A percentile compares a stretch with the other conserved stretches of the same genome.
Conservation (phyloP, 1,140 invertebrate species). For the Elysia chlorotica region DNA sequence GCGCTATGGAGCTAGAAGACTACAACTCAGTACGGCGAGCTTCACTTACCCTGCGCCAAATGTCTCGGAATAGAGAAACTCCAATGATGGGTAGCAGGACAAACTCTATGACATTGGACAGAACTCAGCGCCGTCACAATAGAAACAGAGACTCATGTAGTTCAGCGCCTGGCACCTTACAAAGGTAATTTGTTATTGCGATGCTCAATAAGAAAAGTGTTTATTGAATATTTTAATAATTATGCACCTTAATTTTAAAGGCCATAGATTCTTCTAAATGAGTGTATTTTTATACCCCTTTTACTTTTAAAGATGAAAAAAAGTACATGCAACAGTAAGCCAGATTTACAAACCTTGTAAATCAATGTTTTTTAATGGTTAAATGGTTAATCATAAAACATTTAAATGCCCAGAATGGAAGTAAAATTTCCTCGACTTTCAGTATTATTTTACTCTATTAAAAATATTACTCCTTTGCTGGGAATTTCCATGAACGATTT, state of each 20-base stretch:
- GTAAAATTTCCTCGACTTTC: too few relatives aligned
- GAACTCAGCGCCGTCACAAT: background rate
- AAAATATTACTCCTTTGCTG: too few relatives aligned
- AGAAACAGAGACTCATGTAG: conserved; percentile 1
- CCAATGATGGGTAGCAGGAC: conserved; percentile 12
- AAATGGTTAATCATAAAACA: too few relatives aligned
- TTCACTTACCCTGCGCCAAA: background rate
- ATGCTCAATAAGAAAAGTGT: background rate
- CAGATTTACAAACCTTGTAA: too few relatives aligned
- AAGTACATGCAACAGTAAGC: too few relatives aligned
- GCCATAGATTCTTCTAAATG: too few relatives aligned
- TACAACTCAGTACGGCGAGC: conserved; percentile 16
- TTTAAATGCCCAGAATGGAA: too few relatives aligned
- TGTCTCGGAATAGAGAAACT: conserved; percentile 16
- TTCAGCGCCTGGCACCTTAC: conserved; percentile 14
- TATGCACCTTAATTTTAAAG: background rate
- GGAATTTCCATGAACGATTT: too few relatives aligned
- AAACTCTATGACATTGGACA: conserved; percentile 14
- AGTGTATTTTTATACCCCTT: too few relatives aligned
- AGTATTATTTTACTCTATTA: too few relatives aligned
- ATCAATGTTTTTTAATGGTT: too few relatives aligned
- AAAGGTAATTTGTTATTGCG: conserved; percentile 9
- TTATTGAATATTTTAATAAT: background rate
- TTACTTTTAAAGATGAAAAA: too few relatives aligned
- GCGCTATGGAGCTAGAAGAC: conserved; percentile 11